Base-by-base conservation (phyloP, 2,113 vertebrate genomes). In the Apaloderma vittatum region DNA sequence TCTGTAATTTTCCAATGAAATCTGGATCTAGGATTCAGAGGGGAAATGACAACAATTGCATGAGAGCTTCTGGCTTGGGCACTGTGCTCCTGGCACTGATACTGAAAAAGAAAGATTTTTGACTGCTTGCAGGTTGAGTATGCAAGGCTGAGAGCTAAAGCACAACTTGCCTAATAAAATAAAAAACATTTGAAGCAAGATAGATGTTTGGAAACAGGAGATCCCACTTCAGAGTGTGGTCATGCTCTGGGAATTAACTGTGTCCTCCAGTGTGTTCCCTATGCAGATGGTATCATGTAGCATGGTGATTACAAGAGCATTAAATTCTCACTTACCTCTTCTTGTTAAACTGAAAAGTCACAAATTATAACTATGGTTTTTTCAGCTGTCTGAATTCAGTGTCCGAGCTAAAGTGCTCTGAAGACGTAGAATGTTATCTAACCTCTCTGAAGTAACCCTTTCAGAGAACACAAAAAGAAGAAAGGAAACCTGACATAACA, bases 1-100 rank as follows among this genome's bases (percentile, higher is more conserved):
- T 66, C 91, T 67, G 49, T 86, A 70, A 63, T 83, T 92, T 96
- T 92, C 88, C 88, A 92, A 0, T 86, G 65, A 77, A 92, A 77
- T 77, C 46, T 58, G 6, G 34, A 27, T 68, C 49, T 70, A 34
- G 49, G 43, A n/a, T 78, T 93, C 70, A 24, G 76, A 4, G 12
- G 57, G 32, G 54, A 20, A 40, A 20, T 24, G 30, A 61, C 30
- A 72, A 20, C n/a, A 82, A 34, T 82, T 87, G 70, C 27, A 2
- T 48, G 74, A 78, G 61, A 40, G 55, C 14, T 65, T 59, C 88
- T 94, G 84, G 74, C 81, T 91, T 62, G 36, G 72, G 46, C 34
- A 5, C 66, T 76, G 24, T 65, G 26, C 82, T 93, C 6, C 63
- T 95, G 93, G 66, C 66, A 70, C 62, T 37, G 55, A 10, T 45